Evolutionary conservation across 2,113 vertebrate genomes (phyloP), one percentile per base, ranked within the genome.

Genomic region (Trogon melanurus): DNA sequence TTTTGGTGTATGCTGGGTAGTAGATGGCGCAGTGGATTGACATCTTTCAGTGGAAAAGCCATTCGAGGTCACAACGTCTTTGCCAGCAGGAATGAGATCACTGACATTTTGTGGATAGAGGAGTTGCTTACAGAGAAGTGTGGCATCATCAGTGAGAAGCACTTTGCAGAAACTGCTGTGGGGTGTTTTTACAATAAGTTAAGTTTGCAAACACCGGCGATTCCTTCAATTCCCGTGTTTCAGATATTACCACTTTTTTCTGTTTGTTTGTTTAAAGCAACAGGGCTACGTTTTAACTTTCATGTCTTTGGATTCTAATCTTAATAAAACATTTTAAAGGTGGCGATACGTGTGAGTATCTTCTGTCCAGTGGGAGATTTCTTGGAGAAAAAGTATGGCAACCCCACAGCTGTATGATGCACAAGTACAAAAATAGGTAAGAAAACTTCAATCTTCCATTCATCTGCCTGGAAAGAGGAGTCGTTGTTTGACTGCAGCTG

Each of bases 401-500:
- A 87, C 99, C 99, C 51, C 98, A 99, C 96, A 99, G 99, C 93
- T 99, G 99, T 97, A 99, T 99, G 99, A 99, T 99, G 98, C 99
- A 99, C 97, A 99, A 98, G 74, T 99, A 99, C 96, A 99, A 98
- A 98, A 98, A 98, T 88, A 98, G 91, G 99, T 99, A 97, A 98
- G 98, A 84, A 91, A 88, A 90, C 19, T 72, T 56, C 45, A 25
- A 15, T 18, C 5, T 76, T 76, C 32, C 51, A 36, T 75, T 95
- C 51, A 50, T 27, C 61, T 79, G 64, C 72, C 44, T 84, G 47
- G 22, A 79, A 56, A 41, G 79, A 32, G 41, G 9, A 53, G 15
- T 79, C 6, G 1, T n/a, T 69, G 38, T 83, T 60, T 70, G 45
- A 38, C 56, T 72, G 45, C 34, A 64, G 13, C 54, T 94, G 48